Base-by-base conservation (phyloP, 2,113 vertebrate species). In the Notarius lentiginosus region DNA sequence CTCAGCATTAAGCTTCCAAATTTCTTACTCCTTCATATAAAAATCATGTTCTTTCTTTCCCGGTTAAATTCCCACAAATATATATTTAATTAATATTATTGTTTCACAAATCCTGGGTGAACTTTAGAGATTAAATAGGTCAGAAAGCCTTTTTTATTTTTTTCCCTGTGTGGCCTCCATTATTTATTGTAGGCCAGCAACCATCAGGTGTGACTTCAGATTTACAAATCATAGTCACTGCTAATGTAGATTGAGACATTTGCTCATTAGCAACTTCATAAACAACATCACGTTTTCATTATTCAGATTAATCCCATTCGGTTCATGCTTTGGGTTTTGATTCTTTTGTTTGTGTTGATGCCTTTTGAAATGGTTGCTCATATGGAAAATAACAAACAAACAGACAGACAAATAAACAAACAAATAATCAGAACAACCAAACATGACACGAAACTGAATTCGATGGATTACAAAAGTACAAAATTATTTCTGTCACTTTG, bases 241-340 rank as follows among this genome's bases (percentile, higher is more conserved):
- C 65, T 30, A 80, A 72, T 60, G 79, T 58, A 80, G 77, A 83
- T 18, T 15, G 53, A 79, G 30, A 83, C 34, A 56, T 88, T 79
- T 73, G 63, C 86, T 80, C 68, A 61, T 82, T 60, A 81, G 87
- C 41, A 15, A 30, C 27, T 58, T 77, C 51, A 89, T 81, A 87
- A 84, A 66, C 58, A 66, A 56, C 82, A 47, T 53, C 79, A 82
- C 61, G 4, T 47, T 58, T 66, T 86, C 41, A 68, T 81, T 87
- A 90, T 88, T 68, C 51, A 79, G 41, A 72, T 83, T 83, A 85
- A 58, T 90, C 49, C 70, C 1, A 60, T 63, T 88, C 41, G 79
- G 47, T 76, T 63, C 77, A 34, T 85, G 87, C 73, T 81, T 82
- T 87, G 85, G 27, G 9, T 65, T 84, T 84, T 63, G 47, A 82